Base-by-base conservation (phyloP, 2,113 vertebrate species). In the Eulemur macaco region DNA sequence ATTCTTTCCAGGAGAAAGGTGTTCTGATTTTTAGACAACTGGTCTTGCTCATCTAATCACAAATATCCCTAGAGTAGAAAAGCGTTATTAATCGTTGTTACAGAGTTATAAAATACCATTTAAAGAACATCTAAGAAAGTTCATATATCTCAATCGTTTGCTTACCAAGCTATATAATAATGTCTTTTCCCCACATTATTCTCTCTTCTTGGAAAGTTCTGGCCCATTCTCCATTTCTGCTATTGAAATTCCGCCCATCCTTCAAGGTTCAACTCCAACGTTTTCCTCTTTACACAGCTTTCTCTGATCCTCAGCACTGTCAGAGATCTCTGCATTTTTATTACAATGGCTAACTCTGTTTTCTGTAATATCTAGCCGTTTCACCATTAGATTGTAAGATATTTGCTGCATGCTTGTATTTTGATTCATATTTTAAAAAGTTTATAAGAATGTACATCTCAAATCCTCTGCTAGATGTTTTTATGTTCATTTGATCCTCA, bases 201-300 rank as follows among this genome's bases (percentile, higher is more conserved):
- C 77, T 52, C 9, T 94, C n/a, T 63, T 89, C 73, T 83, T 66
- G 29, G 29, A 64, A 81, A 92, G 27, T 95, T 95, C 45, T 89
- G 3, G 64, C 8, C 29, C 23, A 42, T 86, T 66, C 37, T 71
- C 39, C 11, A 56, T 60, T 94, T 94, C 3, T 9, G n/a, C 54
- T 39, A 3, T 14, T 5, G 56, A 88, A 64, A 56, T 39, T 77
- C 5, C 63, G 1, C 18, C 21, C 21, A 13, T 37, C 29, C 25
- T 95, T 96, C 29, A 34, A 83, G 85, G 50, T 31, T 77, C 58
- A 31, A 11, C 6, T 73, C 56, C 39, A 74, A 56, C 18, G 18
- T 56, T 45, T 58, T 27, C 25, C 14, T 85, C 34, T 92, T 82
- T 18, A 73, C 25, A 37, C 7, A 37, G 15, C 15, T 1, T 39